A percentile compares a stretch with the other conserved stretches of the same genome.
phyloP scores from a whole-genome alignment of 2,888 invertebrate species.

The Trissoscelio sp. region DNA sequence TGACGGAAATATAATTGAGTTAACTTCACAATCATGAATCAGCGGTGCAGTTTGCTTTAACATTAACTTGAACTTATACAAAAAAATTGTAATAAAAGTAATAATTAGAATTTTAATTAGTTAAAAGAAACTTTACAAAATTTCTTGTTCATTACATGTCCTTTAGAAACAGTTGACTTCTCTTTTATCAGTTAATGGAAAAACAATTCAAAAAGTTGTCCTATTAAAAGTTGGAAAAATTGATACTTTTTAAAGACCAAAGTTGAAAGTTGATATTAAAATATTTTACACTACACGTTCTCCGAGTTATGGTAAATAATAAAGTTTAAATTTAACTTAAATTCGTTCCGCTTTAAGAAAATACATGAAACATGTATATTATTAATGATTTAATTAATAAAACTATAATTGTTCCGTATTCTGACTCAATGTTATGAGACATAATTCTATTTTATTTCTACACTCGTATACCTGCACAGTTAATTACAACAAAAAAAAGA shows the following conservation, averaged over 20 bases:
- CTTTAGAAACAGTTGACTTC: constrained; percentile 4
- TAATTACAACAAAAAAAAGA: not conserved
- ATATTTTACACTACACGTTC: constrained; percentile 40
- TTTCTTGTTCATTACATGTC: constrained; percentile 19
- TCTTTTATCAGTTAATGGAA: constrained; percentile 45
- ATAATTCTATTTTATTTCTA: not conserved
- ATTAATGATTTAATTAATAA: no score
- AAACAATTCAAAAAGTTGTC: constrained; percentile 55
- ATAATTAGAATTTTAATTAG: constrained; percentile 9
- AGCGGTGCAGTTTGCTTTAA: not conserved
- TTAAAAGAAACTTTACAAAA: not conserved
- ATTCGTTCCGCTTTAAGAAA: no score
- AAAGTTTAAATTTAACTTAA: no score
- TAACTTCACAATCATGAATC: not conserved
- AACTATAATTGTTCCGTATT: no score
- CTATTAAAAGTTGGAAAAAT: constrained; percentile 46
- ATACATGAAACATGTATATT: no score
- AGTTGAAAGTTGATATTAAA: constrained; percentile 32
- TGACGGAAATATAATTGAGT: constrained; percentile 5
- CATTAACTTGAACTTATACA: not conserved
- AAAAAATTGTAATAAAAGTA: not conserved
- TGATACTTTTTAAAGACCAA: constrained; percentile 35
- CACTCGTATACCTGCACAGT: not conserved
- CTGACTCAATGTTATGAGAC: no score
- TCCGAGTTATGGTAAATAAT: not conserved